Base-by-base conservation (phyloP, 2,888 invertebrate genomes). In the Torymus tubicola region DNA sequence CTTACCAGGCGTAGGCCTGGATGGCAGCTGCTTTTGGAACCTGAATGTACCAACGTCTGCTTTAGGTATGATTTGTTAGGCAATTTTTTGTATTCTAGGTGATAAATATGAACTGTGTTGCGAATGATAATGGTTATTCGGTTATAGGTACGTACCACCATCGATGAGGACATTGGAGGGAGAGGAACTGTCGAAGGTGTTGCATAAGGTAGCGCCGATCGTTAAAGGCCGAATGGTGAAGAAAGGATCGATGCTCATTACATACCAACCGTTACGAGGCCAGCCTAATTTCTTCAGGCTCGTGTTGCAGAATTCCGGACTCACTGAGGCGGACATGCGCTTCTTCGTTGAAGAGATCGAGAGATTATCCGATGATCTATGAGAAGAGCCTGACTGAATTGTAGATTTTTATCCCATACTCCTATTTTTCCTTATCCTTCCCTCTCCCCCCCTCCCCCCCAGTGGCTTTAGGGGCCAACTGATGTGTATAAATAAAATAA, bases 171-270 rank as follows among this genome's bases (percentile, higher is more conserved):
- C 91, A 88, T 83, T 93, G 90, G 83, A 84, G 11, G 88, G 85
- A 0, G 84, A 84, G 0, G 85, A 89, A 60, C 75, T 89, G 31
- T 88, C 84, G 89, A 92, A 94, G 84, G 93, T 93, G 86, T 90
- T 97, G 69, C 94, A 96, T 89, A 94, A 93, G 91, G 94, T 99
- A 63, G 98, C 98, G 0, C 98, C 99, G 0, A 95, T 95, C 91
- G 95, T 99, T 84, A 99, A 99, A 90, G 98, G 98, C 87, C 92
- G 94, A 78, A 99, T 99, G 99, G 97, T 98, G 93, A 96, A 96
- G 89, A 95, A 95, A 88, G 99, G 99, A 50, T 95, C 96, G 67
- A 97, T 98, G 95, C 96, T 99, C 96, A 95, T 99, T 83, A 98
- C 98, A 65, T 99, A 99, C 90, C 99, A 99, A 88, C 97, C 98